Percentiles rank a stretch among this genome's conserved stretches.
These are phyloP conservation scores for Pseudomyrmex concolor DNA, from an alignment of 1,140 invertebrate species.

Conservation along the genomic window DNA sequence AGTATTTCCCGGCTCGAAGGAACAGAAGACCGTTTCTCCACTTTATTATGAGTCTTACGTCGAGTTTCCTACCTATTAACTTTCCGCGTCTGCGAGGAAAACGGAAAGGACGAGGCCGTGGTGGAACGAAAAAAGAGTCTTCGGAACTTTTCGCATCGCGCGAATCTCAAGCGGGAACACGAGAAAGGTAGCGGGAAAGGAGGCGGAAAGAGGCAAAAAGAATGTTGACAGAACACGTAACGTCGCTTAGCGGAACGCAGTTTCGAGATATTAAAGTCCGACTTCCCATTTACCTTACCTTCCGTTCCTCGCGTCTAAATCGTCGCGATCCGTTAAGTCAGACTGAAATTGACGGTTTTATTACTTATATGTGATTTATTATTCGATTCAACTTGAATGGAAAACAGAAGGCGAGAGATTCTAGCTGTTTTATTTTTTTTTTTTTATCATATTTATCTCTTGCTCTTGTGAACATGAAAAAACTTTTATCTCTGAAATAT, in stretches of 20 bases:
- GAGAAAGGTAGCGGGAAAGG: too few relatives aligned
- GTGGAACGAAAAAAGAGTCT: conserved; percentile 31
- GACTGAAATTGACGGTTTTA: not conserved
- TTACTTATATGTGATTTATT: not conserved
- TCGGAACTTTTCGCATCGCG: conserved; percentile 30
- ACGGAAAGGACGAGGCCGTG: not conserved
- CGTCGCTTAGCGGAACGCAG: conserved; percentile 10
- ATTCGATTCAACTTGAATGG: too few relatives aligned
- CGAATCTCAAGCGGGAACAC: conserved; percentile 30
- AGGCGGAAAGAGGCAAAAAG: not conserved
- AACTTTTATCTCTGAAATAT: too few relatives aligned
- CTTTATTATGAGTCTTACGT: conserved; percentile 72
- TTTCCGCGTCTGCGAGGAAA: conserved; percentile 58
- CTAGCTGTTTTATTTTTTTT: too few relatives aligned
- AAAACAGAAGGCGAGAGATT: too few relatives aligned
- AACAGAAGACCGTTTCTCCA: conserved; percentile 64
- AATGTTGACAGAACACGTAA: conserved; percentile 24
- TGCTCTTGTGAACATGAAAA: too few relatives aligned
- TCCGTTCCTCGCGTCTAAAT: conserved; percentile 1
- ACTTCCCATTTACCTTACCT: not conserved
- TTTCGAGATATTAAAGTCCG: conserved; percentile 48
- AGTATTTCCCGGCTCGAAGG: conserved; percentile 57
- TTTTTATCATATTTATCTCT: too few relatives aligned
- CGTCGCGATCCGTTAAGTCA: not conserved
- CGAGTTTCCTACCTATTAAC: conserved; percentile 71